Evolutionary conservation across 2,797 vertebrate species (phyloP).

Genomic region (Borostomias antarcticus): DNA sequence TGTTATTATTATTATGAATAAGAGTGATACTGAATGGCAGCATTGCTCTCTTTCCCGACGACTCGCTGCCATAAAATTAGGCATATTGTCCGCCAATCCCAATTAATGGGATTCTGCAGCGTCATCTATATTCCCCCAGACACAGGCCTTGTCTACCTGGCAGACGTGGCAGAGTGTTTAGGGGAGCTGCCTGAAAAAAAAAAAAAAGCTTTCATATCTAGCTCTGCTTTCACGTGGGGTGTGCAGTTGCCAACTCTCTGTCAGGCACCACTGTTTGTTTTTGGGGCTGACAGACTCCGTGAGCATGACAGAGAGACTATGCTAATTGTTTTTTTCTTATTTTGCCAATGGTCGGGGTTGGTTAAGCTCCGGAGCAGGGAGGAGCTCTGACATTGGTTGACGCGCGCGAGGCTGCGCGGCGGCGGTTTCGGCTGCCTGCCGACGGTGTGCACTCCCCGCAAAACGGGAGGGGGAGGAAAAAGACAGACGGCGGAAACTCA

Average conservation of each 20-base stretch:
- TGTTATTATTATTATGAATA: too few species aligned
- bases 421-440: slow-evolving; percentile 3
- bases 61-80: too few species aligned
- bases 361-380: slow-evolving; percentile 17
- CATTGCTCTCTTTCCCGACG: too few species aligned
- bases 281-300: slow-evolving; percentile 8
- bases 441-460: neutral
- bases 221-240: slow-evolving; percentile 28
- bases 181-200: neutral
- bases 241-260: slow-evolving; percentile 7
- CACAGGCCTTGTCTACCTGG: slow-evolving; percentile 13
- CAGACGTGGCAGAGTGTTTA: slow-evolving; percentile 10
- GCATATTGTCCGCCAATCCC: too few species aligned
- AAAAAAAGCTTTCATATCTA: neutral
- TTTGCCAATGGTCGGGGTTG: slow-evolving; percentile 23
- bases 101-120: slow-evolving; percentile 6
- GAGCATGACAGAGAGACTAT: slow-evolving; percentile 28
- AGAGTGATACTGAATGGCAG: too few species aligned
- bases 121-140: slow-evolving; percentile 19
- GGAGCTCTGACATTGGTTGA: slow-evolving; percentile 23
- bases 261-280: slow-evolving; percentile 27
- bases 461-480: neutral
- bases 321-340: slow-evolving; percentile 35
- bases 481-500: neutral
- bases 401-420: neutral